Conservation (phyloP, 2,113 vertebrate species). For the Pygoscelis adeliae region DNA sequence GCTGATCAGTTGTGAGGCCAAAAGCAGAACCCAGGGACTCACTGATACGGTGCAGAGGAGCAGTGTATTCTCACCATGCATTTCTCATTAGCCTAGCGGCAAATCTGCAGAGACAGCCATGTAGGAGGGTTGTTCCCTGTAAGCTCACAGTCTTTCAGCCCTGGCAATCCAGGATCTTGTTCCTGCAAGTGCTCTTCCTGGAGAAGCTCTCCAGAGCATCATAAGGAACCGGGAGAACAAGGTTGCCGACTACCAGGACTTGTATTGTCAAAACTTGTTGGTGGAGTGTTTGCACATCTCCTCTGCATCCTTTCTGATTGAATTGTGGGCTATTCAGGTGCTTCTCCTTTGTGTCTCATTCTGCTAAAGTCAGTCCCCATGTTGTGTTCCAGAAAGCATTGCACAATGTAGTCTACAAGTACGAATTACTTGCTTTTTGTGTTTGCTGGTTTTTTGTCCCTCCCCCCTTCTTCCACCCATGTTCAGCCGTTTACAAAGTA, state of each 20-base stretch:
- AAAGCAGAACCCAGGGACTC: not conserved
- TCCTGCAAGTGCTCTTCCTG: not conserved
- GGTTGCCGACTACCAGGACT: not conserved
- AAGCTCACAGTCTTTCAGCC: not conserved
- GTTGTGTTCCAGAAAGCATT: not conserved
- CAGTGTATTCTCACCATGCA: rapidly evolving
- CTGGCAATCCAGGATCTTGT: not conserved
- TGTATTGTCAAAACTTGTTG: not conserved
- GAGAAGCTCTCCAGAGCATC: not conserved
- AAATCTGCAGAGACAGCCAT: not conserved
- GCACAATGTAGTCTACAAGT: not conserved
- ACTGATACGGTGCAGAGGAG: not conserved
- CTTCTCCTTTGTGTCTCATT: not conserved
- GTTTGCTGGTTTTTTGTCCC: not conserved
- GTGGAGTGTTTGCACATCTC: not conserved
- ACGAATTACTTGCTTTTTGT: not conserved
- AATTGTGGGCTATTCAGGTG: not conserved
- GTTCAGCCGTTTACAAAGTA: not conserved
- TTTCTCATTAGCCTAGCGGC: not conserved
- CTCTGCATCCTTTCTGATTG: not conserved
- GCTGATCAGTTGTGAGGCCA: not conserved
- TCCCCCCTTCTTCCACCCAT: not conserved
- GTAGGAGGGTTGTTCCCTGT: not conserved
- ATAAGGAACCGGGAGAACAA: not conserved
- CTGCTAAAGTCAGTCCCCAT: not conserved